Evolutionary conservation across 2,888 invertebrate species (phyloP), one percentile per base, ranked within the genome.

Genomic region (Oxyteleia sp.): DNA sequence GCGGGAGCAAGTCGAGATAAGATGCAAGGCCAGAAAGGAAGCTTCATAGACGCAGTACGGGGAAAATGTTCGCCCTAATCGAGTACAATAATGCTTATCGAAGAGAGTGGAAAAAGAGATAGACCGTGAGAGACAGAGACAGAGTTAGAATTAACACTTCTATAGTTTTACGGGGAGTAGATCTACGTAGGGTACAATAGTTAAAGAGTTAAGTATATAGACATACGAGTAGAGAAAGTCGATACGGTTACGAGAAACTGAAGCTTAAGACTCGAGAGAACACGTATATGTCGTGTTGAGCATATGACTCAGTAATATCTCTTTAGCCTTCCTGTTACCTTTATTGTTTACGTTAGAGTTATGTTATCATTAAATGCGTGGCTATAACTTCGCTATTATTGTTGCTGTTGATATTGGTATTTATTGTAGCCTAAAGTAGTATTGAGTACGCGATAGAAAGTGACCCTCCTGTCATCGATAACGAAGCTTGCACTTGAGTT

Each of bases 1-100:
- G 82, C 66, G 64, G 71, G 71, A 72, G 76, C 82, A 78, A 82
- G 78, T 69, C 72, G 64, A 82, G 78, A 78, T 78, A 72, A 82
- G 76, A 78, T 51, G 71, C 72, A 78, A 78, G 78, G 78, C 64
- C 72, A 78, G 82, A 82, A 82, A 82, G 82, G 76, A 82, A 75
- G 75, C 78, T 59, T 76, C 53, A 43, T 55, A 57, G 68, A 61
- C 63, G 18, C 35, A 35, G 32, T 53, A 15, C 15, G 53, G 53
- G 69, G 61, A 59, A 16, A 41, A 68, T 38, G 38, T 61, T 57
- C 43, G 23, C 64, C 51, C 57, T 45, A 57, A 41, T 81, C 11
- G 47, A 35, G 13, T 69, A 63, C 45, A 75, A 43, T 49, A 74
- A 81, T 45, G 55, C 74, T 81, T 49, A 64, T 81, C 35, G 59